Conservation (phyloP, 2,888 invertebrate species). For the Proisotoma minuta region DNA sequence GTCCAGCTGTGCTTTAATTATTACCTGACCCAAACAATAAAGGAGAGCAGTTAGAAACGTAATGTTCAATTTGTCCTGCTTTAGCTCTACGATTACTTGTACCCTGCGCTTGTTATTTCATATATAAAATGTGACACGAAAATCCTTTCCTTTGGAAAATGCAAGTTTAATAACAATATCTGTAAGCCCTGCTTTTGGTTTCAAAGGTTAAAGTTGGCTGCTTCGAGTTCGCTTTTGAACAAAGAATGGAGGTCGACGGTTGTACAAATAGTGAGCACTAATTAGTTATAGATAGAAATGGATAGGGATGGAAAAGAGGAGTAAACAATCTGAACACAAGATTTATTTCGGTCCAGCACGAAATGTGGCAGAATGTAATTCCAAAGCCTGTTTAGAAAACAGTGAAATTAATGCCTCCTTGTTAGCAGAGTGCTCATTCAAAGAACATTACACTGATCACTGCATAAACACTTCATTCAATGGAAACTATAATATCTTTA, state of each 20-base stretch:
- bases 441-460: background rate
- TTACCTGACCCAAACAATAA: constrained; percentile 12
- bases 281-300: background rate
- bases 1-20: constrained; percentile 34
- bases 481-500: too few species aligned
- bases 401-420: background rate
- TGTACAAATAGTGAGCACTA: background rate
- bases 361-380: background rate
- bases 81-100: background rate
- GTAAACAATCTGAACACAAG: background rate
- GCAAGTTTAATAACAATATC: too few species aligned
- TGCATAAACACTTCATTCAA: background rate
- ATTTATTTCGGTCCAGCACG: constrained; percentile 8
- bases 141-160: too few species aligned
- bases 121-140: too few species aligned
- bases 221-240: too few species aligned
- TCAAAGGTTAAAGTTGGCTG: too few species aligned
- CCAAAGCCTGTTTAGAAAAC: background rate
- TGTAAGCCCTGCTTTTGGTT: too few species aligned
- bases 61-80: constrained; percentile 17
- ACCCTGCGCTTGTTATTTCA: too few species aligned
- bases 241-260: too few species aligned
- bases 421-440: background rate
- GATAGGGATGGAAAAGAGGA: background rate
- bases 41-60: constrained; percentile 2